Evolutionary conservation across 23 tunicate genomes (phyloP).

Genomic region (Aplidium turbinatum): DNA sequence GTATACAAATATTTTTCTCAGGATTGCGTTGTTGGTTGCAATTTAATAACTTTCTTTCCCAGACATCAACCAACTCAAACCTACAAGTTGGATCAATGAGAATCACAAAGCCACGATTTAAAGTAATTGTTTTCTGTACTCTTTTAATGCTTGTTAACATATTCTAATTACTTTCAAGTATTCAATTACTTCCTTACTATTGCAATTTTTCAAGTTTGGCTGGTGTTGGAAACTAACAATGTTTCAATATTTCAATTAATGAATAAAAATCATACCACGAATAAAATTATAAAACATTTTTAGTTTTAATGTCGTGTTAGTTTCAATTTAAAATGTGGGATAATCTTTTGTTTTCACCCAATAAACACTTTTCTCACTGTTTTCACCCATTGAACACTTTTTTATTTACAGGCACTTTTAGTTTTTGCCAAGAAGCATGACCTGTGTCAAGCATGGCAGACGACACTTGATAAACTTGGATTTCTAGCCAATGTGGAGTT

Average conservation of each 20-base stretch:
- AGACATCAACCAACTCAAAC: not conserved
- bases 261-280: too few species aligned
- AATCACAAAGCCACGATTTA: constrained; percentile 39
- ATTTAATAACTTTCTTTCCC: not conserved
- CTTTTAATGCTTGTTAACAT: too few species aligned
- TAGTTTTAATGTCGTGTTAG: too few species aligned
- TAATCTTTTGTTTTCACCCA: too few species aligned
- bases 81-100: constrained; percentile 54
- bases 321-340: too few species aligned
- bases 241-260: too few species aligned
- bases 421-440: constrained; percentile 55
- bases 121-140: constrained; percentile 15
- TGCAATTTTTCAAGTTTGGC: not conserved
- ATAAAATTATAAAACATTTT: too few species aligned
- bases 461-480: constrained; percentile 8
- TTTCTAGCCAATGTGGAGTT: constrained; percentile 19
- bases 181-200: not conserved
- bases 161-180: too few species aligned
- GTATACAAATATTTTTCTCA: not conserved
- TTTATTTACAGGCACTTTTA: constrained; percentile 57
- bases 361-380: too few species aligned
- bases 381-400: too few species aligned
- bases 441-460: constrained; percentile 18
- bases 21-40: not conserved
- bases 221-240: too few species aligned